These are phyloP conservation scores for Mechanitis mazaeus DNA, from an alignment of 2,888 invertebrate genomes.

Conservation along the genomic window DNA sequence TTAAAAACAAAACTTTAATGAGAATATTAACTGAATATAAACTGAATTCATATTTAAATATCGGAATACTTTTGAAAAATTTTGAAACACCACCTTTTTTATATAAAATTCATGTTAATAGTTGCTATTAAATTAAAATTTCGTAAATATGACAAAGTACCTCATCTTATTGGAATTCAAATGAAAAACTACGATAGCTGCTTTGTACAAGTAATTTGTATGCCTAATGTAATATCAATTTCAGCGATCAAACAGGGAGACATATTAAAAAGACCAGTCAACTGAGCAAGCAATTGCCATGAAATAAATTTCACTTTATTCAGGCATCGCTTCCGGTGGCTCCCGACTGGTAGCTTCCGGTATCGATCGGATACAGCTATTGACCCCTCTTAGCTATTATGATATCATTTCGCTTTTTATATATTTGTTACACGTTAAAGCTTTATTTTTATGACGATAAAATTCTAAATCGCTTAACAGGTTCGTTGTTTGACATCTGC, in stretches of 20 bases:
- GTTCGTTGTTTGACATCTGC: constrained; percentile 18
- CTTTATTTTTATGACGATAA: constrained; percentile 25
- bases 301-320: constrained; percentile 36
- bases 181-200: not conserved
- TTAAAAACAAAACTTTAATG: too few species aligned
- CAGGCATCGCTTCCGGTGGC: constrained; percentile 30
- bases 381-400: constrained; percentile 53
- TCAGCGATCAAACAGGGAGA: not conserved
- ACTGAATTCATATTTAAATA: too few species aligned
- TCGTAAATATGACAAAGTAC: too few species aligned
- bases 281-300: constrained; percentile 25
- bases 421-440: constrained; percentile 18
- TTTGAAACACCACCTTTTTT: too few species aligned
- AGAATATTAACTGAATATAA: too few species aligned
- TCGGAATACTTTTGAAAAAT: too few species aligned
- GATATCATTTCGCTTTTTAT: constrained; percentile 40
- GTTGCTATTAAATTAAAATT: too few species aligned
- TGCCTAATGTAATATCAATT: not conserved
- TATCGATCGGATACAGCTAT: constrained; percentile 61
- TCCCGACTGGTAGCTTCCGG: constrained; percentile 48
- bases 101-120: too few species aligned
- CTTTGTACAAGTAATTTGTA: not conserved
- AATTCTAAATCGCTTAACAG: constrained; percentile 30
- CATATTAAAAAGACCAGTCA: constrained; percentile 18
- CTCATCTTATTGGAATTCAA: too few species aligned